Conservation (phyloP, 92 coral and sea anemone genomes). For the Epizoanthus fatuus region DNA sequence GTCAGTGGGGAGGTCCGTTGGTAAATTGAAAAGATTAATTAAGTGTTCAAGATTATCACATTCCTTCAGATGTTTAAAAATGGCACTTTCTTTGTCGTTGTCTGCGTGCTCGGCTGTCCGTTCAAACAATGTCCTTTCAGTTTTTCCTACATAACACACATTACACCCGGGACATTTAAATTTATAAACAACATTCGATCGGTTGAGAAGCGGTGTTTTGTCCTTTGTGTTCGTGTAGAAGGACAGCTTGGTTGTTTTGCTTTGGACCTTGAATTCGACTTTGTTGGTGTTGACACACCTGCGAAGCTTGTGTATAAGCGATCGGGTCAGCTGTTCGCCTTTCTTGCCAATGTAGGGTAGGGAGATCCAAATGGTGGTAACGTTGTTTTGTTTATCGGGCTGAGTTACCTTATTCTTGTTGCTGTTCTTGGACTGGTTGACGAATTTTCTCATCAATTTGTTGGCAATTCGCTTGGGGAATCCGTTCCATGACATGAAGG, state of each 20-base stretch:
- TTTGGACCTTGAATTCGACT: conserved; percentile 4
- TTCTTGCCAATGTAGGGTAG: not conserved
- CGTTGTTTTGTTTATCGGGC: not conserved
- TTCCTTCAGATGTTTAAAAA: no score
- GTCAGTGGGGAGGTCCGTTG: no score
- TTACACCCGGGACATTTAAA: conserved; percentile 40
- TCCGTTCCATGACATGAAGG: conserved; percentile 35
- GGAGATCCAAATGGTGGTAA: not conserved
- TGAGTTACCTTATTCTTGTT: not conserved
- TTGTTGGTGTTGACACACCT: conserved; percentile 18
- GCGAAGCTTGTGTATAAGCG: conserved; percentile 1
- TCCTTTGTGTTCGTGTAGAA: conserved; percentile 30
- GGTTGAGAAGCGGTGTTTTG: not conserved
- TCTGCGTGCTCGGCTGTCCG: no score
- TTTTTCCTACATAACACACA: no score
- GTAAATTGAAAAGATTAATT: no score
- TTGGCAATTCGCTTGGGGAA: conserved; percentile 19
- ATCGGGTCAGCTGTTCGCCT: not conserved
- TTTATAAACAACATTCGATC: conserved; percentile 37
- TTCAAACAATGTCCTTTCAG: no score
- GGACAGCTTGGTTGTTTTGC: conserved; percentile 24
- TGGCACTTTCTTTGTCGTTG: no score
- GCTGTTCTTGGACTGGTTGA: no score
- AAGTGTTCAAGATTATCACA: no score
- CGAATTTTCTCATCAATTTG: not conserved